Evolutionary conservation across 2,797 vertebrate genomes (phyloP), one percentile per base, ranked within the genome.

Genomic region (Hydrolagus colliei): DNA sequence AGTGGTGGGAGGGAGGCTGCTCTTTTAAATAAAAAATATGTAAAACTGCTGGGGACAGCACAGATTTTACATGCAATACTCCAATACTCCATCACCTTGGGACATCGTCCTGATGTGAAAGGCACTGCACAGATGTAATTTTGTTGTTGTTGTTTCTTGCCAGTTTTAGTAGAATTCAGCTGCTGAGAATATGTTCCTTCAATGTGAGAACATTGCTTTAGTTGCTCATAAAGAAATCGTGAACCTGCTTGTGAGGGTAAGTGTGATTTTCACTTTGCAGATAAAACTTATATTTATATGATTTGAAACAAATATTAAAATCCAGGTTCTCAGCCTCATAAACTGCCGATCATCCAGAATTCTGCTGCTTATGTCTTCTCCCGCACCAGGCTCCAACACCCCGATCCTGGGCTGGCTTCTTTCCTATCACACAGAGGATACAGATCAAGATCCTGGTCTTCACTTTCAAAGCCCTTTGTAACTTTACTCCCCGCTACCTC

Each of bases 111-210:
- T 27, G 27, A 27, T 27, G 27, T 27, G 27, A 27, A 27, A 27
- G 27, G 27, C 27, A 27, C 27, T 27, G 27, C 27, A 27, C 27
- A 27, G 6, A 52, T 52, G 41, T 52, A 52, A 52, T 52, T 52
- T 52, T 52, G 1, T 52, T 52, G 41, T 52, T 27, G 27, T 27
- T 27, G n/a, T 86, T 90, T 2, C 87, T 92, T 67, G 80, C 95
- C 72, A 87, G 27, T 87, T 84, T 92, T 73, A 87, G 88, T 6
- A 59, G 88, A 0, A 65, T 88, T 73, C 85, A 89, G 75, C 88
- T 91, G 86, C 88, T 96, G 72, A 94, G 89, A 90, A 93, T 96
- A 87, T 96, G 96, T 87, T 95, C 96, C 87, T 96, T 96, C 88
- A 96, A 96, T 0, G 92, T 96, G 78, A 91, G 88, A 86, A 93